Evolutionary conservation across 2,888 invertebrate species (phyloP).

Genomic region (Drosophila ustulata): DNA sequence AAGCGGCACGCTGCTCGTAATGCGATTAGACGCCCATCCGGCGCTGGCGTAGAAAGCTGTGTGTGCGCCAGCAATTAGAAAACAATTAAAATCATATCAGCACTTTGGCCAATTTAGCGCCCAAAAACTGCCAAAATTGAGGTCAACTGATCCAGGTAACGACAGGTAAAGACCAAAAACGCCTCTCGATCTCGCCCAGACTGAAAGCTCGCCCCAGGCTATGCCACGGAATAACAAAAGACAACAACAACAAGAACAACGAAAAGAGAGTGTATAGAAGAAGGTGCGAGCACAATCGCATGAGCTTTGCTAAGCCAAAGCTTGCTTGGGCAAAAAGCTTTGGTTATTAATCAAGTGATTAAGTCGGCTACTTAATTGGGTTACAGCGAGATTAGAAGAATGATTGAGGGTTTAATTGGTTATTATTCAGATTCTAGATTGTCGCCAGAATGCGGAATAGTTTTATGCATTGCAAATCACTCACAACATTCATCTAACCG

Average conservation of each 20-base stretch:
- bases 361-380: not conserved
- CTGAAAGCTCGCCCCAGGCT: slow-evolving; percentile 19
- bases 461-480: no score
- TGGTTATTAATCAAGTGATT: not conserved
- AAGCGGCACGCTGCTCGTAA: slow-evolving; percentile 19
- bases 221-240: not conserved
- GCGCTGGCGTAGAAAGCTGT: slow-evolving; percentile 43
- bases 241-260: no score
- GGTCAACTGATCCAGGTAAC: slow-evolving; percentile 47
- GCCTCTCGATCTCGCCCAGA: not conserved
- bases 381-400: slow-evolving; percentile 6
- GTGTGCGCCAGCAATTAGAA: slow-evolving; percentile 61
- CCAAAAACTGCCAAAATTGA: slow-evolving; percentile 22
- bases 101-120: slow-evolving; percentile 25
- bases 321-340: not conserved
- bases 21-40: slow-evolving; percentile 29
- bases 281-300: slow-evolving; percentile 8
- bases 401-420: not conserved
- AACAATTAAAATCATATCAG: slow-evolving; percentile 73
- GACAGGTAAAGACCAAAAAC: slow-evolving; percentile 2
- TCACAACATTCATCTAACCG: no score
- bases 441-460: not conserved
- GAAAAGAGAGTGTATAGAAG: slow-evolving; percentile 2
- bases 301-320: slow-evolving; percentile 3
- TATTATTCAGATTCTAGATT: not conserved